phyloP scores from a whole-genome alignment of 2,113 vertebrate genomes.

The Noturus placidus region DNA sequence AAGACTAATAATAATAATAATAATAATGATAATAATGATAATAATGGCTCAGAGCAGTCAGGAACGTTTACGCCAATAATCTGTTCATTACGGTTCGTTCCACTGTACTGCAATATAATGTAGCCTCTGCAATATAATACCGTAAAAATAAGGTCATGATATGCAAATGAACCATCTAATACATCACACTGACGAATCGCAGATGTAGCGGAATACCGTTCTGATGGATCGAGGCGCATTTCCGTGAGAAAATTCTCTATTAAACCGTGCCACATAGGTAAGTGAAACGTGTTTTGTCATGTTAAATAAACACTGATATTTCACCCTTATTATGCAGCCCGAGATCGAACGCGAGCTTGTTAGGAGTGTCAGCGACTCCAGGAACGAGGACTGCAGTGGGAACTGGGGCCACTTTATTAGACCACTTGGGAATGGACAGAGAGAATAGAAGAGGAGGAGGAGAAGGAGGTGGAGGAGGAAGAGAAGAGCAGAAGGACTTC shows the following conservation, averaged over 20 bases:
- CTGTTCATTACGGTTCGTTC: background rate
- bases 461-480: background rate
- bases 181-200: background rate
- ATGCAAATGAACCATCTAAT: slow-evolving; percentile 12
- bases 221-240: background rate
- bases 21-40: background rate
- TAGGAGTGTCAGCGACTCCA: slow-evolving; percentile 5
- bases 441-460: slow-evolving; percentile 14
- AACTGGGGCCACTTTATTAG: slow-evolving; percentile 49
- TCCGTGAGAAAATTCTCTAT: background rate
- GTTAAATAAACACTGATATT: slow-evolving; percentile 26
- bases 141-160: slow-evolving; percentile 1
- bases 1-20: background rate
- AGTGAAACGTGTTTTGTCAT: background rate
- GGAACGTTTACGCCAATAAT: background rate
- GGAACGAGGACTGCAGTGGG: slow-evolving; percentile 28
- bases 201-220: background rate
- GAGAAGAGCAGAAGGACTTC: slow-evolving; percentile 11
- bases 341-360: slow-evolving; percentile 20
- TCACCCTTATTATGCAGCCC: slow-evolving; percentile 8
- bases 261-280: background rate
- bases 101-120: background rate
- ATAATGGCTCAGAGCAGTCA: background rate
- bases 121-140: background rate
- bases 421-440: slow-evolving; percentile 35